Evolutionary conservation across 2,113 vertebrate genomes (phyloP).

Genomic region (Butorides virescens): DNA sequence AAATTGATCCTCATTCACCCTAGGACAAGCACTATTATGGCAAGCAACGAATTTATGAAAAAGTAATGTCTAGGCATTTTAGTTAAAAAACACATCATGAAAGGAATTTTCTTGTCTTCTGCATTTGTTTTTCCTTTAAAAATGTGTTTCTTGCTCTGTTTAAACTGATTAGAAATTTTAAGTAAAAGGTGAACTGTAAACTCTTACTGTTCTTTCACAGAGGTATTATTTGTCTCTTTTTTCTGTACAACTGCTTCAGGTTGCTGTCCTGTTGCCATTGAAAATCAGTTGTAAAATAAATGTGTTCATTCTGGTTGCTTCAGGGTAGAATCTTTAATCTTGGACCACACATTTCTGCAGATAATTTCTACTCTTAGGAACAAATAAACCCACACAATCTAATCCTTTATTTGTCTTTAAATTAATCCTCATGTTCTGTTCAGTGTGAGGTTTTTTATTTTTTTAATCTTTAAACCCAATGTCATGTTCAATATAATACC

Average conservation of each 20-base stretch:
- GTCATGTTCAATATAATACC: not conserved
- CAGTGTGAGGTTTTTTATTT: not conserved
- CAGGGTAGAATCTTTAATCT: not conserved
- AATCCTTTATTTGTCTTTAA: not conserved
- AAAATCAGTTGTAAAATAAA: not conserved
- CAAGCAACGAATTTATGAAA: not conserved
- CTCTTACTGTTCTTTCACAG: not conserved
- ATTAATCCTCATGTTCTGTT: not conserved
- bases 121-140: not conserved
- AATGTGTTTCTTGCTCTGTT: not conserved
- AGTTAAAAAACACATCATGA: not conserved
- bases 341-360: not conserved
- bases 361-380: not conserved
- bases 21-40: not conserved
- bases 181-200: not conserved
- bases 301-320: not conserved
- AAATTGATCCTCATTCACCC: not conserved
- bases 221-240: not conserved
- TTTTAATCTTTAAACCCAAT: not conserved
- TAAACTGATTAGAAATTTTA: not conserved
- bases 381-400: not conserved
- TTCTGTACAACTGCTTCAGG: not conserved
- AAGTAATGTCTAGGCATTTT: not conserved
- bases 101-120: not conserved
- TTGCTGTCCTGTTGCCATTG: not conserved